These are phyloP conservation scores for Drosophila koepferae DNA, from an alignment of 2,888 invertebrate genomes.

Conservation along the genomic window DNA sequence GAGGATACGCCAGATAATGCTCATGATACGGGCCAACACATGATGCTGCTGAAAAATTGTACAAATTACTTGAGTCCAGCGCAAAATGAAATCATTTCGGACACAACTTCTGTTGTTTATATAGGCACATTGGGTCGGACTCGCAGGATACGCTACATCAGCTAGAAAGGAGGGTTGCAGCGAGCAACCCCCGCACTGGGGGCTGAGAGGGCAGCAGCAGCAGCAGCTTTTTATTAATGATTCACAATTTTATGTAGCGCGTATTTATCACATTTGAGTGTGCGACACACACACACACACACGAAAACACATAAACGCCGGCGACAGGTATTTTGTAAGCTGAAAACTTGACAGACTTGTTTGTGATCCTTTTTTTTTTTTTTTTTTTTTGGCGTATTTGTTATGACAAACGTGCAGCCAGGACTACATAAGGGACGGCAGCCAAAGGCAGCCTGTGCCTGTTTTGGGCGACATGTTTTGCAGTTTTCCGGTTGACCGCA, in stretches of 20 bases:
- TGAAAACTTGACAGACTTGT: constrained; percentile 83
- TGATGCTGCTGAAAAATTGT: constrained; percentile 81
- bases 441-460: constrained; percentile 39
- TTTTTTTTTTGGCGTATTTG: constrained; percentile 43
- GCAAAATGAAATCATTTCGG: constrained; percentile 67
- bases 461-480: constrained; percentile 80
- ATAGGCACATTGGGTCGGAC: constrained; percentile 44
- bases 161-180: constrained; percentile 7
- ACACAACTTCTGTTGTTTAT: constrained; percentile 66
- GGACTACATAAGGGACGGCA: constrained; percentile 42
- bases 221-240: constrained; percentile 74
- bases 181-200: constrained; percentile 43
- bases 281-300: constrained; percentile 40
- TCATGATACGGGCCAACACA: constrained; percentile 67
- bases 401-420: constrained; percentile 65
- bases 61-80: constrained; percentile 74
- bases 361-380: constrained; percentile 70
- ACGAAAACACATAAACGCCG: constrained; percentile 37
- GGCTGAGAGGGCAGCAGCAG: constrained; percentile 31
- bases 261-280: constrained; percentile 76
- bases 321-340: constrained; percentile 78
- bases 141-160: constrained; percentile 6
- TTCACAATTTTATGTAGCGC: constrained; percentile 75
- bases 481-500: constrained; percentile 84
- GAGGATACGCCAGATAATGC: constrained; percentile 53